phyloP scores from a whole-genome alignment of 2,888 invertebrate species.

The Plagodis dolabraria region DNA sequence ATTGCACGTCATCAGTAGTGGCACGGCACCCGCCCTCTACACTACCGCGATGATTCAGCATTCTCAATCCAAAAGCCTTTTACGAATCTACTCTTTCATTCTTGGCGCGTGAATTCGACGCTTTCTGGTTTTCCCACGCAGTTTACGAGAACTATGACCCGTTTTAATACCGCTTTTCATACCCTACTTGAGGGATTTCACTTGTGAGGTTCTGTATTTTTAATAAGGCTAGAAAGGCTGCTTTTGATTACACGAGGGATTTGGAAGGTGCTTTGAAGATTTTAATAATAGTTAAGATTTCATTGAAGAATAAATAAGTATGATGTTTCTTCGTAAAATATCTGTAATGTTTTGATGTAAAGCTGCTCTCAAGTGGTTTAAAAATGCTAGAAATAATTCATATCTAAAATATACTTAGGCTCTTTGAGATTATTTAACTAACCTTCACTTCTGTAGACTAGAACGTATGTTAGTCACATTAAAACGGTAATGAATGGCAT shows the following conservation, averaged over 20 bases:
- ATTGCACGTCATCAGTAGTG: slow-evolving; percentile 76
- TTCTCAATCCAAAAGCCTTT: slow-evolving; percentile 79
- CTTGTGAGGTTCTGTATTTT: slow-evolving; percentile 13
- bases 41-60: slow-evolving; percentile 78
- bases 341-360: too few species aligned
- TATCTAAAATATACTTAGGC: too few species aligned
- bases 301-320: too few species aligned
- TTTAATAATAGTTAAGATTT: too few species aligned
- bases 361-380: too few species aligned
- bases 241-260: background rate
- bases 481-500: too few species aligned
- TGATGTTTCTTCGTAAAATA: too few species aligned
- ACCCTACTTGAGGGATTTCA: slow-evolving; percentile 20
- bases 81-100: slow-evolving; percentile 77
- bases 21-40: slow-evolving; percentile 58
- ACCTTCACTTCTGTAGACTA: too few species aligned
- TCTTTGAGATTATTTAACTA: too few species aligned
- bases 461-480: too few species aligned
- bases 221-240: background rate
- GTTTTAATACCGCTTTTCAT: slow-evolving; percentile 30
- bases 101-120: slow-evolving; percentile 66
- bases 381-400: too few species aligned
- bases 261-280: background rate
- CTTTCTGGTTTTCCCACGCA: slow-evolving; percentile 64
- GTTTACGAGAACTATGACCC: slow-evolving; percentile 53